Percentiles rank a stretch among this genome's conserved stretches.
phyloP scores from a whole-genome alignment of 2,113 vertebrate genomes.

The Anser cygnoides region DNA sequence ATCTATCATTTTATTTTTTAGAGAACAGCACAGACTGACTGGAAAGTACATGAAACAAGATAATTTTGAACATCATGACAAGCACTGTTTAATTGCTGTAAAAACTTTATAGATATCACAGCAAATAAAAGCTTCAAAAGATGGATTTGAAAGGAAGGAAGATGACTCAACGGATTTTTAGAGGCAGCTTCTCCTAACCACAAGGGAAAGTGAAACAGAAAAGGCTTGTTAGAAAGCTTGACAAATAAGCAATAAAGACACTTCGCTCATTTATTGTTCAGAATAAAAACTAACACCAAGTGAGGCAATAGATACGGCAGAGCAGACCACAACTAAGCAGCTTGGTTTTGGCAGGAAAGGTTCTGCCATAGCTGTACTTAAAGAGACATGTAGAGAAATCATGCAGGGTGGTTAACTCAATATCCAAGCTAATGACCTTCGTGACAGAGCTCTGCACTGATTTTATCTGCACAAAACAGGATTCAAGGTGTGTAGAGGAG shows the following conservation, averaged over 20 bases:
- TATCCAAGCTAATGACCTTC: neutral
- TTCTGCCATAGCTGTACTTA: neutral
- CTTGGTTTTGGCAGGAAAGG: neutral
- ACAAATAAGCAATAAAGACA: neutral
- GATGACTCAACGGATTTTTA: neutral
- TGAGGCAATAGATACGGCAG: neutral
- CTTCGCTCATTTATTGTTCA: neutral
- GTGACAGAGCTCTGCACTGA: neutral
- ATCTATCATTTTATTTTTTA: slow-evolving; percentile 34
- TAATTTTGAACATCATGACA: neutral
- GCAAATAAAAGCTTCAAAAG: neutral
- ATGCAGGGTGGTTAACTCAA: neutral
- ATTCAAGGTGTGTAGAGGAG: neutral
- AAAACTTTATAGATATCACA: neutral
- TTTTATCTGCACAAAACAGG: neutral
- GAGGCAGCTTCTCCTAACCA: neutral
- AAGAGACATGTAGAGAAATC: neutral
- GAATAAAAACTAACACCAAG: neutral
- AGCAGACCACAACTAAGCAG: neutral
- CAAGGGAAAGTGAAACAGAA: neutral
- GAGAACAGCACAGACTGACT: neutral
- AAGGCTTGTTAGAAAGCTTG: neutral
- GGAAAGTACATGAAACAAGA: slow-evolving; percentile 10
- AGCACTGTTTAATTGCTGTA: neutral
- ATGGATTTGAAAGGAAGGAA: neutral